A percentile compares a stretch with the other conserved stretches of the same genome.
phyloP scores from a whole-genome alignment of 2,888 invertebrate genomes.

The Amphipyra tragopoginis region DNA sequence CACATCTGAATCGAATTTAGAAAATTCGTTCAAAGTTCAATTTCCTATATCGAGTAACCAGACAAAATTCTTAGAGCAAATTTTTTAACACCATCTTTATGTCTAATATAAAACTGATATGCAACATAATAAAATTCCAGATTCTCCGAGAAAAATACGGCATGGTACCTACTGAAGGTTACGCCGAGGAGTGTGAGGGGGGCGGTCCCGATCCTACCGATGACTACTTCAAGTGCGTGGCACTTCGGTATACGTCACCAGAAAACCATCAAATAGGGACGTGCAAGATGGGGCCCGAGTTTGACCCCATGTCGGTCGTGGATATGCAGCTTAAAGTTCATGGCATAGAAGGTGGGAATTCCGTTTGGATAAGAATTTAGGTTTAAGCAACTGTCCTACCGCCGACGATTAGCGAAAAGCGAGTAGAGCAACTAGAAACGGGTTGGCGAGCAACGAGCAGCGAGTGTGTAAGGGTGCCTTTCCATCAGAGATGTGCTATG shows the following conservation, averaged over 20 bases:
- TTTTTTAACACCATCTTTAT: too few species aligned
- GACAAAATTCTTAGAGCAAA: too few species aligned
- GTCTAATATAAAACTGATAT: too few species aligned
- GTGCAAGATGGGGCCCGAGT: constrained; percentile 94
- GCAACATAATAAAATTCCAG: constrained; percentile 61
- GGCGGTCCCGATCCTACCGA: constrained; percentile 88
- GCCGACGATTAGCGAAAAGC: too few species aligned
- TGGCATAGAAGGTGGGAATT: constrained; percentile 88
- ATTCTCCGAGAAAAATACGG: constrained; percentile 90
- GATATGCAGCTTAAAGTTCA: constrained; percentile 92
- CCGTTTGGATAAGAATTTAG: not conserved
- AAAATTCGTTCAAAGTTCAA: too few species aligned
- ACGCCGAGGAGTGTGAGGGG: constrained; percentile 86
- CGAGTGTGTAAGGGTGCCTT: too few species aligned
- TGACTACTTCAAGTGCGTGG: constrained; percentile 94
- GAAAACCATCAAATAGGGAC: constrained; percentile 96
- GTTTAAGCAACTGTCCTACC: too few species aligned
- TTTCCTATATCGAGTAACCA: too few species aligned
- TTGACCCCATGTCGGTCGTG: constrained; percentile 93
- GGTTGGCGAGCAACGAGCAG: too few species aligned
- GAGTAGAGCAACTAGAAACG: too few species aligned
- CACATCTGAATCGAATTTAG: too few species aligned
- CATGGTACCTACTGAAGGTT: constrained; percentile 82
- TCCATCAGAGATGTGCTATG: too few species aligned
- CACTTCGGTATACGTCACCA: constrained; percentile 92